Conservation (phyloP, 2,888 invertebrate species). For the Gari tellinella region DNA sequence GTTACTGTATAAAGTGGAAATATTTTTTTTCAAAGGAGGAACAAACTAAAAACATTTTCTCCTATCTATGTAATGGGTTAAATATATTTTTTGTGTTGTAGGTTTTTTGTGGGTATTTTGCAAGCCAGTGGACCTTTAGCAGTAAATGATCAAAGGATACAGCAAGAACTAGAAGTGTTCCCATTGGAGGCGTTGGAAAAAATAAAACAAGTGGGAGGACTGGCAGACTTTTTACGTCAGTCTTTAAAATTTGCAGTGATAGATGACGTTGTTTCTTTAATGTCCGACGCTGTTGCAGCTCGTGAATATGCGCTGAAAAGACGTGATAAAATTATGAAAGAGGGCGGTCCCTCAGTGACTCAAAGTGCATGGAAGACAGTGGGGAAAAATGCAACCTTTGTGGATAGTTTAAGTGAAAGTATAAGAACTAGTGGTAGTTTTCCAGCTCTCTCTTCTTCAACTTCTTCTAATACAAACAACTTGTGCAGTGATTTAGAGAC, state of each 20-base stretch:
- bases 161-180: slow-evolving; percentile 65
- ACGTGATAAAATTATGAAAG: slow-evolving; percentile 27
- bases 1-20: no score
- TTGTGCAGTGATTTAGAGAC: no score
- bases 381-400: slow-evolving; percentile 48
- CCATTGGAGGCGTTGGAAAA: slow-evolving; percentile 67
- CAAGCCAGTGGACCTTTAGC: slow-evolving; percentile 68
- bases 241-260: slow-evolving; percentile 71
- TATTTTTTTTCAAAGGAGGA: no score
- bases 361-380: slow-evolving; percentile 64
- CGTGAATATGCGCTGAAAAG: slow-evolving; percentile 56
- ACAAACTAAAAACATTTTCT: no score
- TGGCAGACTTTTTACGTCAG: slow-evolving; percentile 64
- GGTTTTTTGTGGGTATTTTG: slow-evolving; percentile 69
- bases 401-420: slow-evolving; percentile 52
- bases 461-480: no score
- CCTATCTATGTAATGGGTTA: no score
- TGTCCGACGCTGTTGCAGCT: slow-evolving; percentile 64
- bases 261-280: slow-evolving; percentile 66
- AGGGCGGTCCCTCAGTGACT: slow-evolving; percentile 16
- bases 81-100: slow-evolving; percentile 35
- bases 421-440: not conserved
- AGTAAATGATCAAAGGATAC: slow-evolving; percentile 57
- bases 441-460: no score
- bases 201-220: slow-evolving; percentile 66